These are phyloP conservation scores for Andrena camellia DNA, from an alignment of 2,888 invertebrate genomes.

Conservation along the genomic window DNA sequence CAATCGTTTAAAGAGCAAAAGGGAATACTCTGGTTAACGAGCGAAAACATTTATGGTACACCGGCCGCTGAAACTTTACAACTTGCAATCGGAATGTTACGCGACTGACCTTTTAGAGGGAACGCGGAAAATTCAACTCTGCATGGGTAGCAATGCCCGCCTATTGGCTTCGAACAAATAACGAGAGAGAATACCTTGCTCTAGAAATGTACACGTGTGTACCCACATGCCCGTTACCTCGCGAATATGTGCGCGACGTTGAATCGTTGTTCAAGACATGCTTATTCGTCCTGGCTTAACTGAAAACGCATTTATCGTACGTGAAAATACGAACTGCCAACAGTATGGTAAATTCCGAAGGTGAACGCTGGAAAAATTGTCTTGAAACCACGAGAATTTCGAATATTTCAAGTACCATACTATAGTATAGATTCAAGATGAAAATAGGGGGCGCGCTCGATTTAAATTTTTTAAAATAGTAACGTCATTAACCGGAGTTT, in stretches of 20 bases:
- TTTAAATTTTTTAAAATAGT: too few species aligned
- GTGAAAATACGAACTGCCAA: not conserved
- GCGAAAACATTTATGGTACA: constrained; percentile 56
- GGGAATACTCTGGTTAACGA: constrained; percentile 48
- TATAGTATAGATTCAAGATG: too few species aligned
- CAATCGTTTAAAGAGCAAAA: constrained; percentile 60
- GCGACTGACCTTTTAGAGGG: constrained; percentile 57
- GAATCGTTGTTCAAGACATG: constrained; percentile 11
- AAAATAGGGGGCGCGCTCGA: too few species aligned
- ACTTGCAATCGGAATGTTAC: constrained; percentile 57
- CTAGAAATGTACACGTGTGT: constrained; percentile 33
- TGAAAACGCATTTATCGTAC: not conserved
- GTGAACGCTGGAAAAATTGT: too few species aligned
- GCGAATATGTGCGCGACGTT: not conserved
- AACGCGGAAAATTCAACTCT: constrained; percentile 49
- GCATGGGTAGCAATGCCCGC: constrained; percentile 29
- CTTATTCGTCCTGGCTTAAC: not conserved
- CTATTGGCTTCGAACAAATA: constrained; percentile 65
- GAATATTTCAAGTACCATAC: too few species aligned
- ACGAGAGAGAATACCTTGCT: constrained; percentile 53
- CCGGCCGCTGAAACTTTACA: constrained; percentile 55
- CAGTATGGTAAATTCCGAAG: not conserved
- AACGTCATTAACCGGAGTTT: too few species aligned
- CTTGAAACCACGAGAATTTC: too few species aligned
- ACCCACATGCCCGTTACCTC: not conserved